Evolutionary conservation across 2,797 vertebrate species (phyloP).

Genomic region (Liasis olivaceus): DNA sequence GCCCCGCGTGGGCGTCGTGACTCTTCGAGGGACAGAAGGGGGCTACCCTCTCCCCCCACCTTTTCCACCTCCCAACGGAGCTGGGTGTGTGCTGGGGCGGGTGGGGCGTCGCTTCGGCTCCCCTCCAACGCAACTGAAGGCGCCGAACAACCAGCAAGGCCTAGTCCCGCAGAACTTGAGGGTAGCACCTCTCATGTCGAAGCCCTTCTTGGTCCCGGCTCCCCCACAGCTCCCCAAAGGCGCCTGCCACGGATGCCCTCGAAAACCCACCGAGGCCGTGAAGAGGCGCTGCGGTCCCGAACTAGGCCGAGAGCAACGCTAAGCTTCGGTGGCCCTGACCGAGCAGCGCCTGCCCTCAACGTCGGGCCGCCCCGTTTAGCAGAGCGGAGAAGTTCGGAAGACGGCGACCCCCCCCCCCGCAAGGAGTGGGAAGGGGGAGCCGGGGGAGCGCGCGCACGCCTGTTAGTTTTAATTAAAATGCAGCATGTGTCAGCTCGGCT

Average conservation of each 20-base stretch:
- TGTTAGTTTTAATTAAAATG: neutral
- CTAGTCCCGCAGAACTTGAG: conserved; percentile 55
- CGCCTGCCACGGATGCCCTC: neutral
- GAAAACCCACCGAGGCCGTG: neutral
- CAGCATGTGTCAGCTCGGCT: neutral
- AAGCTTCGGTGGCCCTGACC: neutral
- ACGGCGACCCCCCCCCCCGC: neutral
- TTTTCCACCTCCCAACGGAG: neutral
- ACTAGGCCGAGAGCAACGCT: neutral
- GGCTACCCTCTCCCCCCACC: neutral
- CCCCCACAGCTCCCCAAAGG: neutral
- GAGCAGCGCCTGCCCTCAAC: neutral
- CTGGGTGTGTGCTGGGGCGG: neutral
- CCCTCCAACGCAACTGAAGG: neutral
- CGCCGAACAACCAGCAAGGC: neutral
- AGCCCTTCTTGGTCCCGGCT: neutral
- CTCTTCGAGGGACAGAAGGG: neutral
- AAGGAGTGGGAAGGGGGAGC: too few species aligned
- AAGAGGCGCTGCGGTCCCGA: neutral
- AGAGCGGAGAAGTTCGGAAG: neutral
- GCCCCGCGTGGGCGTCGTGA: neutral
- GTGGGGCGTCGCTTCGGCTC: neutral
- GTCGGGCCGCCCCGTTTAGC: neutral
- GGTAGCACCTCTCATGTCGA: conserved; percentile 63
- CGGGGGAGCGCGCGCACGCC: too few species aligned